phyloP scores from a whole-genome alignment of 2,888 invertebrate species.

The Elmis aenea region DNA sequence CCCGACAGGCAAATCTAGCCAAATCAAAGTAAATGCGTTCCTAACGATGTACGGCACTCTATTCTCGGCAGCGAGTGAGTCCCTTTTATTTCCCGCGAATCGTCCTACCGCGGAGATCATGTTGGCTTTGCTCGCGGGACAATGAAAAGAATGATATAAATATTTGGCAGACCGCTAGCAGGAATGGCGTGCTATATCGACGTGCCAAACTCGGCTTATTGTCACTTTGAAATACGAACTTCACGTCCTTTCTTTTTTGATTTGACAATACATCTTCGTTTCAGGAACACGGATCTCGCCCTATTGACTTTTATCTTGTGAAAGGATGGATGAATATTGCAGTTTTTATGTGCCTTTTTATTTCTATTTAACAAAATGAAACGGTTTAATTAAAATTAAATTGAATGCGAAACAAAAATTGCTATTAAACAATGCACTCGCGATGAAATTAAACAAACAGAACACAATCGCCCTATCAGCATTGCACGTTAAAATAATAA shows the following conservation, averaged over 20 bases:
- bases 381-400: no score
- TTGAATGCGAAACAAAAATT: no score
- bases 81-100: constrained; percentile 1
- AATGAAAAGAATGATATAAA: constrained; percentile 19
- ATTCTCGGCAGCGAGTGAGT: constrained; percentile 5
- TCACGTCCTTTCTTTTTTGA: constrained; percentile 4
- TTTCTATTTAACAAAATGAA: no score
- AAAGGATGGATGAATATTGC: no score
- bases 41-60: constrained; percentile 21
- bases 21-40: constrained; percentile 14
- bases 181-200: constrained; percentile 11
- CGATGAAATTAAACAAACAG: no score
- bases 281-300: no score
- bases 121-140: constrained; percentile 17
- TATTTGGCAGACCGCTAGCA: constrained; percentile 15
- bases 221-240: constrained; percentile 8
- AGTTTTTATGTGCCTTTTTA: no score
- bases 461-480: no score
- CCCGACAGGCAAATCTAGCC: no score
- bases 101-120: constrained; percentile 16
- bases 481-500: no score
- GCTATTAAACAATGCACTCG: no score
- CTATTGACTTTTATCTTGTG: no score
- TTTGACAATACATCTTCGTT: constrained; percentile 6
- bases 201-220: constrained; percentile 13